These are phyloP conservation scores for Tubulanus polymorphus DNA, from an alignment of 2,888 invertebrate species.

Conservation along the genomic window DNA sequence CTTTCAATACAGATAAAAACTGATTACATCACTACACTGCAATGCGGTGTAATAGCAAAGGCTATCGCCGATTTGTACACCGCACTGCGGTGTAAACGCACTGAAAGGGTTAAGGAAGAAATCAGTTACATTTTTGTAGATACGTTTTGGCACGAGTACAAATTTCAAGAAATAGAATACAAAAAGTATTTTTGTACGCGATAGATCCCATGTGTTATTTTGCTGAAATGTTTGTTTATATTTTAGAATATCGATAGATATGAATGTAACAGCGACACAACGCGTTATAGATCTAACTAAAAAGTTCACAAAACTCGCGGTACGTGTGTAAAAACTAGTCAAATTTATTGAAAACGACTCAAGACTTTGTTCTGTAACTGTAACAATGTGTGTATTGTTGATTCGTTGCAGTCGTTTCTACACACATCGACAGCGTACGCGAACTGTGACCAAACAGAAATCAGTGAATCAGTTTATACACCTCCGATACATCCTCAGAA, in stretches of 20 bases:
- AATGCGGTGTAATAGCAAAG: too few relatives aligned
- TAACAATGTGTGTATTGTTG: not conserved
- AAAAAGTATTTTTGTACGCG: too few relatives aligned
- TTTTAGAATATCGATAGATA: constrained; percentile 70
- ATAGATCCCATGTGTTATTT: too few relatives aligned
- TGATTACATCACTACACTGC: too few relatives aligned
- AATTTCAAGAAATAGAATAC: too few relatives aligned
- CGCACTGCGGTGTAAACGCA: too few relatives aligned
- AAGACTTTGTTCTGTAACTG: not conserved
- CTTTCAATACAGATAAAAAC: too few relatives aligned
- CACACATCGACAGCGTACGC: constrained; percentile 84
- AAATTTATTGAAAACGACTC: not conserved
- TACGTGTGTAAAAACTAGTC: constrained; percentile 46
- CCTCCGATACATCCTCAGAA: constrained; percentile 49
- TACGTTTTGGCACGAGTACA: too few relatives aligned
- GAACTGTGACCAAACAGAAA: constrained; percentile 67
- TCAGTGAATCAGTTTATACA: constrained; percentile 70
- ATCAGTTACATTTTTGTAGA: too few relatives aligned
- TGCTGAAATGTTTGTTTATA: not conserved
- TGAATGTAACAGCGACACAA: constrained; percentile 83
- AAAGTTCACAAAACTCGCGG: constrained; percentile 70
- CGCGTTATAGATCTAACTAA: constrained; percentile 72
- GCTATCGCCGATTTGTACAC: too few relatives aligned
- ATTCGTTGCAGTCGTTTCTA: constrained; percentile 58
- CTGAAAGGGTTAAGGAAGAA: too few relatives aligned